A percentile compares a stretch with the other conserved stretches of the same genome.
phyloP scores from a whole-genome alignment of 2,797 vertebrate genomes.

The Gallinago nigripennis region DNA sequence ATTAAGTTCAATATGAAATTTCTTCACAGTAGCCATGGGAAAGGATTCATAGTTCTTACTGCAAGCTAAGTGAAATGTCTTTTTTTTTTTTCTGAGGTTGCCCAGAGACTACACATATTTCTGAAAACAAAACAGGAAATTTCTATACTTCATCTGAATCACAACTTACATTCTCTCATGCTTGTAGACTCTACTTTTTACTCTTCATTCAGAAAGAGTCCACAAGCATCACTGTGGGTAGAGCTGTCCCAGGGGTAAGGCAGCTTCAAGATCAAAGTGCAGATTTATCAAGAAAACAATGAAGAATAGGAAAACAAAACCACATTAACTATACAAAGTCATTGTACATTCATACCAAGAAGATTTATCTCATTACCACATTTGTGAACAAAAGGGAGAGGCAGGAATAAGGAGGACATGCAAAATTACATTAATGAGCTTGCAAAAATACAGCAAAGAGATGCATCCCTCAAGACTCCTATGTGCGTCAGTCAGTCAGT shows the following conservation, averaged over 20 bases:
- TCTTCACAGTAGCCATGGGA: not conserved
- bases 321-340: not conserved
- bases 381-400: not conserved
- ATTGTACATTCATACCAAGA: constrained; percentile 10
- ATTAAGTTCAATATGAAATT: not conserved
- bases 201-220: constrained; percentile 7
- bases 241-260: not conserved
- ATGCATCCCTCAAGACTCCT: not conserved
- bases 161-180: not conserved
- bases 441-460: not conserved
- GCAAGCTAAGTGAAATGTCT: not conserved
- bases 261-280: constrained; percentile 42
- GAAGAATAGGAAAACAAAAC: constrained; percentile 4
- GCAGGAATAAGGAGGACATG: not conserved
- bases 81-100: not conserved
- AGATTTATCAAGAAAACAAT: constrained; percentile 43
- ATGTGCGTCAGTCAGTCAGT: not conserved
- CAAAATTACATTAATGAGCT: not conserved
- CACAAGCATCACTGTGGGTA: accelerated
- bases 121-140: not conserved
- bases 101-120: not conserved
- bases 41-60: not conserved
- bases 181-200: not conserved
- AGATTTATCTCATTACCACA: not conserved
- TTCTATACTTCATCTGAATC: not conserved